Evolutionary conservation across 92 coral and sea anemone species (phyloP).

Genomic region (Nematostella vectensis): DNA sequence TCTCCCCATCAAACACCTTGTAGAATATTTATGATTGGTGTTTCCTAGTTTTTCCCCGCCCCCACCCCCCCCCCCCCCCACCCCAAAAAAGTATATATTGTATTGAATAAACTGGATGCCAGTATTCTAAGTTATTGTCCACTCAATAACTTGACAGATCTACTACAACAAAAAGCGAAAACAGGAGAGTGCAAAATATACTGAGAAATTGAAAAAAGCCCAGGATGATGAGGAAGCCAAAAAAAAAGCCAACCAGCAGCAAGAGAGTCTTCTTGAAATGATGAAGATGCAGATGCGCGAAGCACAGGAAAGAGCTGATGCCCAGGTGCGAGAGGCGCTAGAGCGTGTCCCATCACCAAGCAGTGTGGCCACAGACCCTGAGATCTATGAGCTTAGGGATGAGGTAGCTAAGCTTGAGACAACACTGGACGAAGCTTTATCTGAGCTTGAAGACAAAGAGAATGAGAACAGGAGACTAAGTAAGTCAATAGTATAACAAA

Average conservation of each 20-base stretch:
- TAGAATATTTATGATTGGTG: too few relatives aligned
- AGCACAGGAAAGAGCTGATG: constrained; percentile 79
- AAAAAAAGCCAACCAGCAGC: constrained; percentile 69
- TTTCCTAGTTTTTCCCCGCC: too few relatives aligned
- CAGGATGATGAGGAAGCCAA: constrained; percentile 54
- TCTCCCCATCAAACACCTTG: too few relatives aligned
- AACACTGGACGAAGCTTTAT: constrained; percentile 72
- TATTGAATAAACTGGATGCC: too few relatives aligned
- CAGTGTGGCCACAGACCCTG: constrained; percentile 71
- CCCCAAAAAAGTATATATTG: too few relatives aligned
- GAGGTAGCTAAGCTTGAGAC: constrained; percentile 67
- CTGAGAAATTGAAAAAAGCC: constrained; percentile 63
- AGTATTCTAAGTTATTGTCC: too few relatives aligned
- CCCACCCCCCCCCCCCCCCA: too few relatives aligned
- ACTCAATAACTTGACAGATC: constrained; percentile 6
- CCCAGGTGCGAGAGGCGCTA: constrained; percentile 63
- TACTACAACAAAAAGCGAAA: constrained; percentile 56
- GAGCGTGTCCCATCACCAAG: constrained; percentile 57
- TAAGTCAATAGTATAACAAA: constrained; percentile 8
- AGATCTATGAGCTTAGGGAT: constrained; percentile 66
- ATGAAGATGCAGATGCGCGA: constrained; percentile 97
- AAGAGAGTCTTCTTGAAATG: constrained; percentile 79
- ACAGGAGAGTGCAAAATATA: constrained; percentile 49
- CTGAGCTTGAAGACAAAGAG: constrained; percentile 74
- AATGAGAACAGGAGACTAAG: constrained; percentile 75